Conservation (phyloP, 1,140 invertebrate species). For the Drosophila murphyi region DNA sequence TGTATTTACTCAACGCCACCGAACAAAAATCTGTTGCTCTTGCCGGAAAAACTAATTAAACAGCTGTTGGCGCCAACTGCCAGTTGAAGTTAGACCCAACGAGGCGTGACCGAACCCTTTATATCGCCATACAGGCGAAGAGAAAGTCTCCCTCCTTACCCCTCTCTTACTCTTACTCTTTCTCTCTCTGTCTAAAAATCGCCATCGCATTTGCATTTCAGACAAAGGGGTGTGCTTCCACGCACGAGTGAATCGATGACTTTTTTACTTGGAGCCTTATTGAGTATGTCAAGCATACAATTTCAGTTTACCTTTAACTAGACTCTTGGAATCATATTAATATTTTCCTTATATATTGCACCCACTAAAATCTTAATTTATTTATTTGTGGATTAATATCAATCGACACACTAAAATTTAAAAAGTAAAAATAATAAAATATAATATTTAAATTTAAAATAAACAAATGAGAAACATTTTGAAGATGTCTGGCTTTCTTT, state of each 20-base stretch:
- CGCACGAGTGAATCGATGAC: background rate
- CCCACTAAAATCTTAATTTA: too few species aligned
- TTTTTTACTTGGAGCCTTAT: slow-evolving; percentile 19
- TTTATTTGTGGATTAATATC: too few species aligned
- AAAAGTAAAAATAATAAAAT: too few species aligned
- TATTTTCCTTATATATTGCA: background rate
- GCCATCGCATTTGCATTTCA: slow-evolving; percentile 60
- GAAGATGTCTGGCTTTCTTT: too few species aligned
- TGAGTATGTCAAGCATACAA: background rate
- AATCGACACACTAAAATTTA: too few species aligned
- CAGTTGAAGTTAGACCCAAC: slow-evolving; percentile 30
- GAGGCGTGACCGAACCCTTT: slow-evolving; percentile 41
- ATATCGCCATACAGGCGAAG: background rate
- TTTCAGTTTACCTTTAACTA: background rate
- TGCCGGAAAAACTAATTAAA: slow-evolving; percentile 65
- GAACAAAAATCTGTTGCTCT: slow-evolving; percentile 55
- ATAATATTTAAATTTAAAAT: too few species aligned
- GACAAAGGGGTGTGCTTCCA: background rate
- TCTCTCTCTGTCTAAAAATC: slow-evolving; percentile 26
- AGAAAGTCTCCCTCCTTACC: too few species aligned
- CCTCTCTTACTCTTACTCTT: too few species aligned
- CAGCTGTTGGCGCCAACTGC: slow-evolving; percentile 31
- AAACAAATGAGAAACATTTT: too few species aligned
- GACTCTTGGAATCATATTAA: too few species aligned
- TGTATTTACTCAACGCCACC: slow-evolving; percentile 40